Conservation (phyloP, 1,140 invertebrate genomes). For the Brachystomella parvula region DNA sequence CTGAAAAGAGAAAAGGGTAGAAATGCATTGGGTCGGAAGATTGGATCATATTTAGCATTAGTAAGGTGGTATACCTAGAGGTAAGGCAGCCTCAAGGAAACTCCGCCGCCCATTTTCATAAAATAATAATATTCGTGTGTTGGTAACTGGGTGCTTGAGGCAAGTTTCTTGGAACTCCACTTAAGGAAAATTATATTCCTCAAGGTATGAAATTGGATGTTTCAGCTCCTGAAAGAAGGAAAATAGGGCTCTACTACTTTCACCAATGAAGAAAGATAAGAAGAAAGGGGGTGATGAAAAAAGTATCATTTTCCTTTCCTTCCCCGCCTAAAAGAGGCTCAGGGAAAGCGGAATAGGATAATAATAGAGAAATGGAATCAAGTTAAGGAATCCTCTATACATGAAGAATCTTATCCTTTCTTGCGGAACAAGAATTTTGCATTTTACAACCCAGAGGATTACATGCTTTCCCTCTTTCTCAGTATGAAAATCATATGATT, state of each 20-base stretch:
- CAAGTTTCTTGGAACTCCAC: background rate
- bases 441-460: constrained; percentile 6
- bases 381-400: background rate
- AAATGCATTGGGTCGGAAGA: background rate
- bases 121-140: background rate
- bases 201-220: constrained; percentile 2
- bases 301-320: background rate
- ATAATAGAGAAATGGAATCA: background rate
- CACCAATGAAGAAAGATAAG: background rate
- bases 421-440: background rate
- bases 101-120: too few species aligned
- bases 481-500: background rate
- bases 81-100: background rate
- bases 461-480: background rate
- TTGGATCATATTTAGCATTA: background rate
- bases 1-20: too few species aligned
- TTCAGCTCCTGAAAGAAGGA: background rate
- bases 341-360: background rate
- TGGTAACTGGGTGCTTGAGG: background rate
- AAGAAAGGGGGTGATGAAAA: background rate
- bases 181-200: background rate
- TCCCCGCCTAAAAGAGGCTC: constrained; percentile 1
- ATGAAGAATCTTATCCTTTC: background rate
- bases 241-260: background rate
- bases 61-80: too few species aligned